Base-by-base conservation (phyloP, 2,888 invertebrate species). In the Xestia ashworthii region DNA sequence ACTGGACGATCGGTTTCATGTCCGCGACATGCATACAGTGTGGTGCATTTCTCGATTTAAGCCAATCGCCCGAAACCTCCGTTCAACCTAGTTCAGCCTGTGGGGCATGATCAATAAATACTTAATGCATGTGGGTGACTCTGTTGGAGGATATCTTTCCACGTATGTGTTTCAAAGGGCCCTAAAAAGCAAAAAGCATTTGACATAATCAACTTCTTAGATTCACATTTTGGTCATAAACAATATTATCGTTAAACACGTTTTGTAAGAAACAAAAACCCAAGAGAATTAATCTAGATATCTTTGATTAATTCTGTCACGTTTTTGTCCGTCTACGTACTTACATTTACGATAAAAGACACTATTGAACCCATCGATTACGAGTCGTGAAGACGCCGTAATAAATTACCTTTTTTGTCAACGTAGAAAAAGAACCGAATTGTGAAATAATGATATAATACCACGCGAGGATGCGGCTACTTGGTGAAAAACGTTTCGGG, bases 341-440 rank as follows among this genome's bases (percentile, higher is more conserved):
- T 83, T 67, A 60, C 78, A 81, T 76, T 74, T n/a, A 53, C 72
- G 71, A 71, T 69, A 77, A 76, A 85, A 87, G 22, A 75, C 65
- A 65, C 38, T 58, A 71, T 58, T 75, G 55, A 62, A 73, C 22
- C 58, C 75, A 81, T 84, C 79, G 87, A 84, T 87, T 75, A 84
- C 78, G 58, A 58, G 76, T 70, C 74, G 68, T 69, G 68, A 60
- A 76, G 76, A 70, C 70, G 32, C 71, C 68, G 60, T 32, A 69
- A 86, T 86, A 82, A 82, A 84, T 88, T 82, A 80, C 64, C 53
- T 74, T 76, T 86, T 87, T 78, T 82, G 81, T 78, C 58, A 76
- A 65, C 41, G 41, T n/a, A 46, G 62, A 76, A 50, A 75, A 78
- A 80, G 78, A 84, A 71, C 62, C 6, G 19, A 76, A 64, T 83